Percentiles rank a stretch among this genome's conserved stretches.
phyloP scores from a whole-genome alignment of 2,888 invertebrate species.

The Cantharis lateralis region DNA sequence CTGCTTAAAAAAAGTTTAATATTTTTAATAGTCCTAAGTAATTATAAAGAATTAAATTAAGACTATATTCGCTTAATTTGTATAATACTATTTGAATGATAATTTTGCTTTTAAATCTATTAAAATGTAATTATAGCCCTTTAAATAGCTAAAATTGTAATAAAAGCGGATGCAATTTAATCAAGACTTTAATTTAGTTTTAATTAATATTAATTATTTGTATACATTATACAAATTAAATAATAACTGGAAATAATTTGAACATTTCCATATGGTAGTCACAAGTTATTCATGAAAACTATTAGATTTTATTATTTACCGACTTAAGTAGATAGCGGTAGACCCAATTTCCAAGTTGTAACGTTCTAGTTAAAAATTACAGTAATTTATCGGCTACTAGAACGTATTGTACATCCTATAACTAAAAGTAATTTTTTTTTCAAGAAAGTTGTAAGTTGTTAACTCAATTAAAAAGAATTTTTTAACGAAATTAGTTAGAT shows the following conservation, averaged over 20 bases:
- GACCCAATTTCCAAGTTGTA: slow-evolving; percentile 21
- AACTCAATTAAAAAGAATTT: neutral
- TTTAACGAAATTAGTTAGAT: neutral
- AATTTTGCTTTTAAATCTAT: neutral
- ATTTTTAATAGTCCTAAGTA: neutral
- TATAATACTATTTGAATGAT: neutral
- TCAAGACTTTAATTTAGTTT: neutral
- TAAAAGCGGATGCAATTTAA: neutral
- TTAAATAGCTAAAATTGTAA: neutral
- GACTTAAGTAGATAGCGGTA: slow-evolving; percentile 22
- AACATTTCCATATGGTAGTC: slow-evolving; percentile 19
- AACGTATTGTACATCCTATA: slow-evolving; percentile 23
- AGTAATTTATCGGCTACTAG: slow-evolving; percentile 16
- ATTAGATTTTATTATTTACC: slow-evolving; percentile 7
- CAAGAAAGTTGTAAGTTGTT: neutral
- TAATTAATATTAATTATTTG: neutral
- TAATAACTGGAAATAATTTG: neutral
- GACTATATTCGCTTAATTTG: neutral
- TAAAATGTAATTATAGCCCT: neutral
- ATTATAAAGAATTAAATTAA: neutral
- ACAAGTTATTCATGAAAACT: slow-evolving; percentile 22
- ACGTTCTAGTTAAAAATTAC: slow-evolving; percentile 30
- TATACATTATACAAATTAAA: neutral
- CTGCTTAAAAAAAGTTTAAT: neutral
- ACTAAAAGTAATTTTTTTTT: neutral